Evolutionary conservation across 64 coral and sea anemone species (phyloP).

Genomic region (Montipora sp.): DNA sequence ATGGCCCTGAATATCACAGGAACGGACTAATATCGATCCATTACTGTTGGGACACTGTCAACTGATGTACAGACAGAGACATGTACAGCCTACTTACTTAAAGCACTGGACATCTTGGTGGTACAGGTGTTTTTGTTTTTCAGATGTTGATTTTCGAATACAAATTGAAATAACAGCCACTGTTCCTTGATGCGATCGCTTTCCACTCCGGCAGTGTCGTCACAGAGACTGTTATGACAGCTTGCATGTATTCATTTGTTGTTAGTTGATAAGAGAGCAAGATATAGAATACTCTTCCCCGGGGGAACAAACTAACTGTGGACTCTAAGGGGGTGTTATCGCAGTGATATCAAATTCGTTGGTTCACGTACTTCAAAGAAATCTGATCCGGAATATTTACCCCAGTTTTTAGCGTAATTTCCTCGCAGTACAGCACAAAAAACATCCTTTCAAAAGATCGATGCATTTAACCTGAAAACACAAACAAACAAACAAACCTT

Average conservation of each 20-base stretch:
- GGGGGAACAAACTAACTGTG: slow-evolving; percentile 23
- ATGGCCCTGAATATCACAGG: no score
- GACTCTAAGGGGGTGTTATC: not conserved
- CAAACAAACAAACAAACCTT: not conserved
- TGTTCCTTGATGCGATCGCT: no score
- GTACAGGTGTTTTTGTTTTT: no score
- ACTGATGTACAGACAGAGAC: no score
- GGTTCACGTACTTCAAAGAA: not conserved
- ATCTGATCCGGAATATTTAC: not conserved
- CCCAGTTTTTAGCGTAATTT: not conserved
- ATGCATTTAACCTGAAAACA: not conserved
- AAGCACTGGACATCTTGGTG: no score
- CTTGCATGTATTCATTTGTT: no score
- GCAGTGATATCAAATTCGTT: not conserved
- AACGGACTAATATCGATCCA: not conserved
- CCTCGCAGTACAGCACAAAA: not conserved
- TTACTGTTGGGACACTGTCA: no score
- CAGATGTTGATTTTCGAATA: no score
- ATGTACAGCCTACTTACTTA: no score
- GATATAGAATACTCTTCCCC: not conserved
- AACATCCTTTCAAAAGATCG: not conserved
- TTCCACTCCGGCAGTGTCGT: no score
- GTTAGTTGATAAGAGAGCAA: not conserved
- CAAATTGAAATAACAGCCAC: no score
- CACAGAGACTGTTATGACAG: no score